A percentile compares a stretch with the other conserved stretches of the same genome.
These are phyloP conservation scores for Bradypodion pumilum DNA, from an alignment of 2,797 vertebrate genomes.

Conservation along the genomic window DNA sequence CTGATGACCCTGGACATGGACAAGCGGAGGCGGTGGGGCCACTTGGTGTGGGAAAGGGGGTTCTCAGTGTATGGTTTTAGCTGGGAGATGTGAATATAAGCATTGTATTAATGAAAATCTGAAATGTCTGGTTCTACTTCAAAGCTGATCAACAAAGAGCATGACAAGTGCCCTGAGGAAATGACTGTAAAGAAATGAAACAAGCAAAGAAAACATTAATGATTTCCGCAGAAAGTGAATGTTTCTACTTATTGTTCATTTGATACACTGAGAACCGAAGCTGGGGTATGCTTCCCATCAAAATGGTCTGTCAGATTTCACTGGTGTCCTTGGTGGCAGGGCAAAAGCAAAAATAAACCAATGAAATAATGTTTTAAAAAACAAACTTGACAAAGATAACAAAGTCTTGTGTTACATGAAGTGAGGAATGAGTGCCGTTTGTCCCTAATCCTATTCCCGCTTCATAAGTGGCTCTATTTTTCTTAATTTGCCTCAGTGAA, in stretches of 20 bases:
- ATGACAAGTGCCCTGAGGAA: constrained; percentile 8
- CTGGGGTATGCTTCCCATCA: background rate
- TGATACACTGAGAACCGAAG: background rate
- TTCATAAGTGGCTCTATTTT: background rate
- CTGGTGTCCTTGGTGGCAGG: background rate
- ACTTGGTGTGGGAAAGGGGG: no score
- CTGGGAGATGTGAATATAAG: no score
- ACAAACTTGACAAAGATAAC: background rate
- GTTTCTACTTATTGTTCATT: constrained; percentile 13
- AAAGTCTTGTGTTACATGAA: background rate
- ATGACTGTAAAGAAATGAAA: background rate
- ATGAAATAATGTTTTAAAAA: background rate
- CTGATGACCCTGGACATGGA: no score
- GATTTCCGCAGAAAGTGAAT: background rate
- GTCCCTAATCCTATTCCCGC: background rate
- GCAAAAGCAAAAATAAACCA: background rate
- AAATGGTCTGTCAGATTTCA: background rate
- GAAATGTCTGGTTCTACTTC: background rate
- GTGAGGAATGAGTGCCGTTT: no score
- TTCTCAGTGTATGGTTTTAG: no score
- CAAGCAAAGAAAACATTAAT: background rate
- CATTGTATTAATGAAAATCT: background rate
- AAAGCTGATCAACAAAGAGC: background rate
- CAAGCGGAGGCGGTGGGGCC: no score
- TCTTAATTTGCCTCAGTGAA: constrained; percentile 15